phyloP scores from a whole-genome alignment of 2,888 invertebrate species.

The Malacosoma neustria region DNA sequence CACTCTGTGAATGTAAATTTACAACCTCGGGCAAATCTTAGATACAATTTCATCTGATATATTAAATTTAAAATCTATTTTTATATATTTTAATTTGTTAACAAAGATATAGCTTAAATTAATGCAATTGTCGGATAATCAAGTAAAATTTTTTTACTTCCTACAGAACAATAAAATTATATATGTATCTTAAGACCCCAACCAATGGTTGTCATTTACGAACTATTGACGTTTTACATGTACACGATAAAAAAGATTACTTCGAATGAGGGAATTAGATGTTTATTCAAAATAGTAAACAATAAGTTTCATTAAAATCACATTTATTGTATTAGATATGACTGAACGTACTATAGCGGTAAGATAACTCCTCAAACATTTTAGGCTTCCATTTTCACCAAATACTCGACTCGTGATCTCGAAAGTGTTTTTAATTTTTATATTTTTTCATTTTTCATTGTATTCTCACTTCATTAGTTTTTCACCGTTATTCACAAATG shows the following conservation, averaged over 20 bases:
- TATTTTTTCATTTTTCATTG: neutral
- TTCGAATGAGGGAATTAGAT: conserved; percentile 20
- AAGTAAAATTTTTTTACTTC: too few relatives aligned
- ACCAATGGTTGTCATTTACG: conserved; percentile 49
- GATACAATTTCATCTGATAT: too few relatives aligned
- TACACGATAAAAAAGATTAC: conserved; percentile 4
- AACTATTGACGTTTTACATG: conserved; percentile 31
- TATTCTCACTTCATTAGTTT: neutral
- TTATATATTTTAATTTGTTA: too few relatives aligned
- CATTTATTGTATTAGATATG: conserved; percentile 23
- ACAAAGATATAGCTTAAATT: too few relatives aligned
- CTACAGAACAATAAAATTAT: too few relatives aligned
- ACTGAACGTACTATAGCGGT: conserved; percentile 56
- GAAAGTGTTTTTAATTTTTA: neutral
- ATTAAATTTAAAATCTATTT: too few relatives aligned
- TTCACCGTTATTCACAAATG: conserved; percentile 2
- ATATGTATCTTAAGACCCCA: too few relatives aligned
- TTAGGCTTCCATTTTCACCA: neutral
- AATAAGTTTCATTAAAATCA: conserved; percentile 3
- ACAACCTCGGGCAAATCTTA: too few relatives aligned
- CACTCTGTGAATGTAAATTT: too few relatives aligned
- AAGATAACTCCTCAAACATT: conserved; percentile 19
- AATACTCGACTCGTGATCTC: neutral
- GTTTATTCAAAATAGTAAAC: conserved; percentile 17
- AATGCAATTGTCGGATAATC: too few relatives aligned